Base-by-base conservation (phyloP, 2,113 vertebrate species). In the Oriolus oriolus region DNA sequence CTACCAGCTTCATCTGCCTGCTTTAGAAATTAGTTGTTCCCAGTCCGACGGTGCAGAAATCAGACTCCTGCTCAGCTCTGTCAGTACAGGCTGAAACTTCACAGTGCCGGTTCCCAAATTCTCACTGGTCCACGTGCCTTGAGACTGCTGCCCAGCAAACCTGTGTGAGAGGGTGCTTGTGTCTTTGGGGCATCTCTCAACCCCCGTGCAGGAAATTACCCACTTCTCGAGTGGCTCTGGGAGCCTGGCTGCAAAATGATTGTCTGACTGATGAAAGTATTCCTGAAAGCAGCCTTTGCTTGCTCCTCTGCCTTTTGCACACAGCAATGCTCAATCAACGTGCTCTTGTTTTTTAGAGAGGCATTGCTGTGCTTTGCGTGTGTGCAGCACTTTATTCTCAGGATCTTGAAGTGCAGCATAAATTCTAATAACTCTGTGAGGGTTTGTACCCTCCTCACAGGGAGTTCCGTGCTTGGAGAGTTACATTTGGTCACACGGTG, bases 251-350 rank as follows among this genome's bases (percentile, higher is more conserved):
- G 11, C 60, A 66, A n/a, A 63, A 66, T 8, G 8, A 11, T 50
- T 77, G 41, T 44, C n/a, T 39, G 10, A 65, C 8, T 37, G 47
- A 53, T 69, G 11, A 27, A 83, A 88, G 7, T 26, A 22, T 49
- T 88, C 26, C 57, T 57, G 63, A 39, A 82, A 57, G 21, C 75
- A 90, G 0, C 39, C 20, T n/a, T 27, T 69, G 14, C 75, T 76
- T 53, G 31, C 19, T 73, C 21, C 41, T 65, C 45, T 93, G 49
- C 44, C 39, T 41, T 85, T 88, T 8, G 1, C 35, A 33, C 16
- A 31, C 65, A 83, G 31, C 41, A 33, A 11, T 44, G 10, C 1
- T 4, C 41, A 31, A 0, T 44, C 28, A 11, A 28, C 0, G 5
- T 33, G 57, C 11, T 61, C 75, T 73, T 73, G 49, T 45, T 76